Conservation (phyloP, 2,113 vertebrate species). For the Coracopsis vasa region DNA sequence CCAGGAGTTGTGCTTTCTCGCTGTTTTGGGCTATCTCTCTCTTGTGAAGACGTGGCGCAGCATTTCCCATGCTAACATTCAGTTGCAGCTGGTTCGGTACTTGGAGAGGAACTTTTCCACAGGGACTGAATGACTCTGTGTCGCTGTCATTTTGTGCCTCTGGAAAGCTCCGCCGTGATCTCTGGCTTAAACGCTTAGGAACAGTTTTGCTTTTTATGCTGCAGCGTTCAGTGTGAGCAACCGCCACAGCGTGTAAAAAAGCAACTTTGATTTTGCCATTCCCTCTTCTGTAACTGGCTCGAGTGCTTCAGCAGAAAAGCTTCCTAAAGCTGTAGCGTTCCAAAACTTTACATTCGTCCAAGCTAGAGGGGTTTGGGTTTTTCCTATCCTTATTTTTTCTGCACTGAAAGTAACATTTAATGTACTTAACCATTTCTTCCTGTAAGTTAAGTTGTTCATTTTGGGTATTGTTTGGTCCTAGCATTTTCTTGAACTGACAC, state of each 20-base stretch:
- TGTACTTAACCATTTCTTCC: conserved; percentile 62
- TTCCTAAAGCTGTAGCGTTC: conserved; percentile 36
- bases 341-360: background rate
- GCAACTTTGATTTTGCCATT: background rate
- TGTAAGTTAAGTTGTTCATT: conserved; percentile 47
- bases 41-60: background rate
- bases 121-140: background rate
- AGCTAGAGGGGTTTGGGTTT: background rate
- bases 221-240: background rate
- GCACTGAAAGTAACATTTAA: conserved; percentile 43
- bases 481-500: conserved; percentile 67
- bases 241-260: background rate
- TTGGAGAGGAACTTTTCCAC: background rate
- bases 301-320: conserved; percentile 44
- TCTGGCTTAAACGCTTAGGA: background rate
- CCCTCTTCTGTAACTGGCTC: background rate
- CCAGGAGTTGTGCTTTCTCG: background rate
- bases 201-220: conserved; percentile 24
- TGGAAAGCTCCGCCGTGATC: background rate
- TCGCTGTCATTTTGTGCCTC: background rate
- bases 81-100: background rate
- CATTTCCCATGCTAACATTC: background rate
- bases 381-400: background rate
- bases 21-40: background rate
- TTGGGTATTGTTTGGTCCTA: conserved; percentile 65